Base-by-base conservation (phyloP, 2,888 invertebrate species). In the Agrilus cyanescens region DNA sequence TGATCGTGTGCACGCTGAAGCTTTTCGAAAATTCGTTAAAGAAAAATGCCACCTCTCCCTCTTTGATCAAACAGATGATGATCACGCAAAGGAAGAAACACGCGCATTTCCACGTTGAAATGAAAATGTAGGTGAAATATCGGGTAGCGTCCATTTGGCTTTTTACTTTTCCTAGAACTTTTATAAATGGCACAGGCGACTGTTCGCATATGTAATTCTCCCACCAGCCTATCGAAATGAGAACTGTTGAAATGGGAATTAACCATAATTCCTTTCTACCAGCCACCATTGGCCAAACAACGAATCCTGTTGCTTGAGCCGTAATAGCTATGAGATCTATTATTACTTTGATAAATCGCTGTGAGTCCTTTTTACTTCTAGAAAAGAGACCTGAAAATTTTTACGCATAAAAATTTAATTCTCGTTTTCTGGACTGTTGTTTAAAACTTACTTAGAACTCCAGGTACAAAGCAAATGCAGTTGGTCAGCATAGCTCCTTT, bases 151-250 rank as follows among this genome's bases (percentile, higher is more conserved):
- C 80, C 49, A 95, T 70, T 41, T 87, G 80, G 40, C 84, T 85
- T 60, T 88, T 88, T 37, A 89, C 73, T 60, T 81, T 76, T 8
- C 82, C 86, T 55, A 88, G 69, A 34, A 75, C 75, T 59, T 82
- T 82, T 37, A 90, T 77, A 47, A 84, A 68, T 37, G 78, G 82
- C 48, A 93, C 75, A 1, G 89, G 83, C 43, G 94, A 91, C 55
- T 87, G 80, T 44, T 80, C 75, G 44, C 88, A 85, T 1, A 94
- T 88, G 61, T 89, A 97, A 67, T 97, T 97, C 67, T 97, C 96
- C 97, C 97, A 97, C 93, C 95, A 96, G 16, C 90, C 89, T 32
- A 89, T 75, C 1, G 96, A 96, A 49, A 91, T 84, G 55, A 93
- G 76, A 41, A 91, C 66, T 31, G 91, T 76, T 1, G 91, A 76